Base-by-base conservation (phyloP, 2,888 invertebrate genomes). In the Standfussiana lucernea region DNA sequence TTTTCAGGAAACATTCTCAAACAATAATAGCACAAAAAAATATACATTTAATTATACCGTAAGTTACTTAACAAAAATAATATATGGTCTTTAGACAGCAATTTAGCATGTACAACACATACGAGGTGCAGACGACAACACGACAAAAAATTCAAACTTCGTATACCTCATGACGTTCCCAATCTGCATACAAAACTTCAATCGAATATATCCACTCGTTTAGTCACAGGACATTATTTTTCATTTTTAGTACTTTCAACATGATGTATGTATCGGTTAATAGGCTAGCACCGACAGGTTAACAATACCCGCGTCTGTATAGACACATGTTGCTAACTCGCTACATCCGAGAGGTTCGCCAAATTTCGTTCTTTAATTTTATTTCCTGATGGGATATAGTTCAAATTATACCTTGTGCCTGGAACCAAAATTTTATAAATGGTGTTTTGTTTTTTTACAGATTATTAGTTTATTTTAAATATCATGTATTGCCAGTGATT, bases 41-140 rank as follows among this genome's bases (percentile, higher is more conserved):
- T 80, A 79, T 69, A 68, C 42, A 69, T 59, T 81, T 7, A 10
- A 64, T 21, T 47, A 47, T 32, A 5, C 24, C 56, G 11, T 61
- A 70, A 35, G 2, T 50, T 37, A 59, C 18, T 28, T 69, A 45
- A 42, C 35, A 59, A 21, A n/a, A 32, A 59, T 35, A 32, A n/a
- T 40, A 59, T 35, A 32, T 28, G 77, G 45, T 47, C 11, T 66
- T 32, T n/a, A 64, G 8, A 75, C 35, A 45, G 24, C 15, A 32
- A 65, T 56, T 24, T 32, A 35, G 50, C 61, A 69, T 45, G n/a
- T 32, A 50, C 24, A 47, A 37, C 37, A 28, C 28, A 56, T 7
- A 28, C 13, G 28, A 56, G 56, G 2, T 59, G 56, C 28, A 59
- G 28, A 28, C 28, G 8, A 59, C 18, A 32, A 59, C 32, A 56